These are phyloP conservation scores for Drosophila dunni DNA, from an alignment of 1,140 invertebrate genomes.

Conservation along the genomic window DNA sequence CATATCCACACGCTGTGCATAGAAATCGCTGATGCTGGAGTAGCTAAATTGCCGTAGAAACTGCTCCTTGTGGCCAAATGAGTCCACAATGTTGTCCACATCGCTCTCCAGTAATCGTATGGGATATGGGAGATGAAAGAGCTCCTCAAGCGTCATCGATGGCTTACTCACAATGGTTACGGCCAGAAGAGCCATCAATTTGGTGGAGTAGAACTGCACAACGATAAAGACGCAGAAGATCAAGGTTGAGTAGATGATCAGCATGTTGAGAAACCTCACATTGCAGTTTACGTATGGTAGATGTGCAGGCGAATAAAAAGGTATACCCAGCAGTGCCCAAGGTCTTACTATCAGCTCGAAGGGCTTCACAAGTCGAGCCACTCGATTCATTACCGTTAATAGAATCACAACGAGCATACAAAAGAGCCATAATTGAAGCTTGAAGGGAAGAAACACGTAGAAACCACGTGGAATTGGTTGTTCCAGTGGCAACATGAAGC, in stretches of 20 bases:
- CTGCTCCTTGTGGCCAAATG: constrained; percentile 52
- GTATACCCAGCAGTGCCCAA: constrained; percentile 56
- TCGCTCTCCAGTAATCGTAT: constrained; percentile 49
- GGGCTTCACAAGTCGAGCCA: not conserved
- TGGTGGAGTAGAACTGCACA: constrained; percentile 52
- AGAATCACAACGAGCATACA: constrained; percentile 11
- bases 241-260: not conserved
- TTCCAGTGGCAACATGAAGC: constrained; percentile 61
- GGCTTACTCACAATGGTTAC: constrained; percentile 36
- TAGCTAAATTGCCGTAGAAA: constrained; percentile 33
- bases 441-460: constrained; percentile 52
- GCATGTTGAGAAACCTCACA: not conserved
- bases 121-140: constrained; percentile 39
- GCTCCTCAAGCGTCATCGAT: constrained; percentile 6
- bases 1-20: constrained; percentile 41
- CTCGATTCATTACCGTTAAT: not conserved
- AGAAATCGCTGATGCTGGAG: constrained; percentile 24
- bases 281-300: not conserved
- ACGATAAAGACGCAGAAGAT: constrained; percentile 49
- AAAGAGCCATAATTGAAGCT: constrained; percentile 38
- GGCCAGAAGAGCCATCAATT: constrained; percentile 51
- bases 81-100: constrained; percentile 38
- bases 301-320: constrained; percentile 17
- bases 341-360: not conserved
- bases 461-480: constrained; percentile 38